Conservation (phyloP, 2,797 vertebrate genomes). For the Nannoperca obscura region DNA sequence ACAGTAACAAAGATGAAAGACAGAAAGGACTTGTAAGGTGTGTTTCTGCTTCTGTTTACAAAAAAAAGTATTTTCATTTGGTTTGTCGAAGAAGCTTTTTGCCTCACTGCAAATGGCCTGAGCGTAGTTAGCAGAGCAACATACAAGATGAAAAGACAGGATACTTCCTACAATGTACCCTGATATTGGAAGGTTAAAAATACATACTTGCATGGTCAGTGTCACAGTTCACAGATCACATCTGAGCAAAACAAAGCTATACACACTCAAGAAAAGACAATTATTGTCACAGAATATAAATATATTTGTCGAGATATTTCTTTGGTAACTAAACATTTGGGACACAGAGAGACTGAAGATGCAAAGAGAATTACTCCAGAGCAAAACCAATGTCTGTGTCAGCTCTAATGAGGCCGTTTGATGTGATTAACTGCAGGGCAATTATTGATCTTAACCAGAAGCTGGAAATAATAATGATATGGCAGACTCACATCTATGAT, state of each 20-base stretch:
- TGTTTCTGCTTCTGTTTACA: constrained; percentile 12
- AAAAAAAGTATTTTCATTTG: constrained; percentile 25
- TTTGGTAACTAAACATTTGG: neutral
- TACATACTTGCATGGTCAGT: constrained; percentile 1
- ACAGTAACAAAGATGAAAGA: constrained; percentile 16
- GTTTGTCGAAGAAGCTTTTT: constrained; percentile 15
- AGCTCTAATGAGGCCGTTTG: constrained; percentile 70
- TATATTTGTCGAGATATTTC: constrained; percentile 1
- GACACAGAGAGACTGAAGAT: constrained; percentile 16
- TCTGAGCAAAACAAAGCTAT: neutral
- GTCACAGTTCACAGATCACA: constrained; percentile 12
- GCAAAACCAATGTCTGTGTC: constrained; percentile 46
- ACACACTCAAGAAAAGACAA: neutral
- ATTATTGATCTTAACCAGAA: constrained; percentile 73
- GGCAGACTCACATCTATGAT: constrained; percentile 19
- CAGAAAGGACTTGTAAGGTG: neutral
- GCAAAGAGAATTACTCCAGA: constrained; percentile 31
- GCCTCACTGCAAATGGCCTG: neutral
- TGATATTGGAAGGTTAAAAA: neutral
- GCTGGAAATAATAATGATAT: constrained; percentile 37
- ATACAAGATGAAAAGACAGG: constrained; percentile 31
- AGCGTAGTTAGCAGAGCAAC: constrained; percentile 1
- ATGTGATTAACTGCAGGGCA: constrained; percentile 78
- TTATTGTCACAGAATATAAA: neutral
- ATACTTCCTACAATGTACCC: constrained; percentile 6